phyloP scores from a whole-genome alignment of 64 coral and sea anemone species.

The Pocillopora verrucosa region DNA sequence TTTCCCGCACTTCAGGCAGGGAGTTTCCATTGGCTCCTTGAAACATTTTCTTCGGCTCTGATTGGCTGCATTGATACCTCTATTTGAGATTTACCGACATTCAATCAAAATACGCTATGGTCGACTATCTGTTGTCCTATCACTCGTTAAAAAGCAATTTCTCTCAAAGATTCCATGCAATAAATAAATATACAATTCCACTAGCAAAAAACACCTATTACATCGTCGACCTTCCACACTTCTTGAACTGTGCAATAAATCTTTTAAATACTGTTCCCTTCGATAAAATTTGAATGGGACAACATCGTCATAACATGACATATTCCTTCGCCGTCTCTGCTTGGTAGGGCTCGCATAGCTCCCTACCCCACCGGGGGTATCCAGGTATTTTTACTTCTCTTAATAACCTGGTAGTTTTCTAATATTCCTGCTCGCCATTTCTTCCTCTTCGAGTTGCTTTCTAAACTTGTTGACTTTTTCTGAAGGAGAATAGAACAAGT shows the following conservation, averaged over 20 bases:
- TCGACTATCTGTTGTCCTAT: too few relatives aligned
- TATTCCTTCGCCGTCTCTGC: neutral
- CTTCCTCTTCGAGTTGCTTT: constrained; percentile 90
- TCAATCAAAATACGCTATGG: too few relatives aligned
- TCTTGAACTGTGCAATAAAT: neutral
- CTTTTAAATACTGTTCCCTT: constrained; percentile 16
- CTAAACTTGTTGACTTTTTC: constrained; percentile 91
- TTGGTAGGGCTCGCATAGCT: too few relatives aligned
- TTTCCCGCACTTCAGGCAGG: too few relatives aligned
- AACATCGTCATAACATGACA: neutral
- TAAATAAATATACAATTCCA: constrained; percentile 24
- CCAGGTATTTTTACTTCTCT: neutral
- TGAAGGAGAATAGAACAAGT: neutral
- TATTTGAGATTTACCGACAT: too few relatives aligned
- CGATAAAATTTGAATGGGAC: neutral
- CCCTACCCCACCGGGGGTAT: neutral
- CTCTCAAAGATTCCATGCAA: neutral
- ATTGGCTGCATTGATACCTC: too few relatives aligned
- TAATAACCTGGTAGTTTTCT: constrained; percentile 90
- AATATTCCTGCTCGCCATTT: constrained; percentile 89
- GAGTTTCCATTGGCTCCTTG: too few relatives aligned
- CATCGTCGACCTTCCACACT: neutral
- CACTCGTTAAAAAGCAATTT: too few relatives aligned
- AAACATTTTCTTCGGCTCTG: too few relatives aligned
- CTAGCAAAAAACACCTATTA: neutral